Evolutionary conservation across 2,113 vertebrate genomes (phyloP).

Genomic region (Oryzias woworae): DNA sequence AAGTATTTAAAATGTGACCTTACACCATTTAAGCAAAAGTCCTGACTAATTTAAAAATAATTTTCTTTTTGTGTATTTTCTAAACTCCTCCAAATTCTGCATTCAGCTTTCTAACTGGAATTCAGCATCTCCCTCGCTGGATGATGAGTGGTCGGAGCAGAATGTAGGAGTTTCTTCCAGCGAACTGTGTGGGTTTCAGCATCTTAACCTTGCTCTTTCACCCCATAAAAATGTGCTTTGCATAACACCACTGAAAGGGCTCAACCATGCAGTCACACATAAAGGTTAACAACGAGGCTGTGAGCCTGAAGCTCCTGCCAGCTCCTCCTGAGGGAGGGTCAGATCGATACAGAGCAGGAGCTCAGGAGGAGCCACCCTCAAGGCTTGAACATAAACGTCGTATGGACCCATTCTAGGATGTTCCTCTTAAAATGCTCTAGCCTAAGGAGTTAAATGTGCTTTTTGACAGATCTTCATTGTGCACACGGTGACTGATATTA

Average conservation of each 20-base stretch:
- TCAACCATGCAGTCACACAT: not conserved
- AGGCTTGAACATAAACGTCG: not conserved
- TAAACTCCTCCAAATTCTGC: no score
- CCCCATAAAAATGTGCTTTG: not conserved
- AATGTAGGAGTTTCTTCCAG: conserved; percentile 1
- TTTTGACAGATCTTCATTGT: not conserved
- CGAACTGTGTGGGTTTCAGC: conserved; percentile 31
- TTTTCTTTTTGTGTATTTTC: no score
- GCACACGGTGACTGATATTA: conserved; percentile 7
- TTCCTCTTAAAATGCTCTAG: not conserved
- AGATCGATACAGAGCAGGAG: conserved; percentile 6
- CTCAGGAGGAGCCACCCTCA: not conserved
- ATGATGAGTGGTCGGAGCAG: not conserved
- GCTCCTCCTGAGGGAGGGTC: conserved; percentile 4
- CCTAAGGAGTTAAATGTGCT: not conserved
- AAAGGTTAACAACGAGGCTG: conserved; percentile 8
- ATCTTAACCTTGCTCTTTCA: conserved; percentile 13
- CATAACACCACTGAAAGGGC: not conserved
- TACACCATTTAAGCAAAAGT: no score
- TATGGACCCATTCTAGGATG: not conserved
- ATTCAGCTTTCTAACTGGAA: no score
- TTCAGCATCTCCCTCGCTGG: not conserved
- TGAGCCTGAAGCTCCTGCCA: not conserved
- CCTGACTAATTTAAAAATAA: no score
- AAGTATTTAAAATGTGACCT: no score